Base-by-base conservation (phyloP, 1,140 invertebrate species). In the Pseudachorutes palmiensis region DNA sequence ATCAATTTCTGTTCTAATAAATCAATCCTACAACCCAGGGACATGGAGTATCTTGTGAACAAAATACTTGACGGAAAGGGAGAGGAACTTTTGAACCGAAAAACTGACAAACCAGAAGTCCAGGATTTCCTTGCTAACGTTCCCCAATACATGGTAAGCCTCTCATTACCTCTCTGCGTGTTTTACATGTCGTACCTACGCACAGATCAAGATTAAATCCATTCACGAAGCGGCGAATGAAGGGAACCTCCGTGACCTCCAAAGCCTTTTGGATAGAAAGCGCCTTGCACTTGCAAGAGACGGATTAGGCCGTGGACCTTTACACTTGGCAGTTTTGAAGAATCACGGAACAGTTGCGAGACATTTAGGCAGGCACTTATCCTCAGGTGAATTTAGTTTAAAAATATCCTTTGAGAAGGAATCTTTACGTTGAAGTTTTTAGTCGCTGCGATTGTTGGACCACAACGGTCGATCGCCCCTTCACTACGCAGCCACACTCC, bases 101-200 rank as follows among this genome's bases (percentile, higher is more conserved):
- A 82, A 57, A 89, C 90, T 30, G 80, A 81, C 48, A 87, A 93
- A 78, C 80, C 85, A 1, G 91, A 95, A 79, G 83, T 94, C 19
- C 90, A 95, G 78, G 84, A 88, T 2, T 95, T 96, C 79, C 82
- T 96, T 55, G 86, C 92, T 74, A 91, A 93, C 75, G 88, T 96
- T 55, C 91, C 92, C 3, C 83, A 85, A 28, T 94, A 94, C 75
- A 92, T 95, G 88, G 91, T 92, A 80, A 82, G 76, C 16, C 29
- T 12, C 16, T 22, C 66, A 58, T 22, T 26, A 55, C 12, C 24
- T 55, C 41, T 55, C 48, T 29, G 28, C 32, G 62, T 32, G 14
- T 33, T 55, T 72, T 16, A 62, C 24, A 49, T 31, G 19, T 36
- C 3, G 62, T 22, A 41, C 22, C 69, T 75, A 95, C 91, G 86